Evolutionary conservation across 2,797 vertebrate species (phyloP).

Genomic region (Phoeniculus purpureus): DNA sequence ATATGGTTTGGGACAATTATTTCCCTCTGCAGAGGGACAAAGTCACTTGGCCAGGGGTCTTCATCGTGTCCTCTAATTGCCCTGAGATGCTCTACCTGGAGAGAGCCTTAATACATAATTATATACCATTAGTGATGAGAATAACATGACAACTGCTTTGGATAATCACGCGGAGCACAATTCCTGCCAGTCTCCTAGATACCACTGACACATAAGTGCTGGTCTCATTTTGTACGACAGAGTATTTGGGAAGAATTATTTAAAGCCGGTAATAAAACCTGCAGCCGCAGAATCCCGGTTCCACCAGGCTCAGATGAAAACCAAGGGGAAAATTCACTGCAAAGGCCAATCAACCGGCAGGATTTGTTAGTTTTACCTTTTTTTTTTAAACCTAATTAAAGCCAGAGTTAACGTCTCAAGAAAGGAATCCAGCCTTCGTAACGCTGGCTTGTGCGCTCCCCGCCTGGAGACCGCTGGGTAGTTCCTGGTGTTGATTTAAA

Average conservation of each 20-base stretch:
- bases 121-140: constrained; percentile 51
- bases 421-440: not conserved
- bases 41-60: constrained; percentile 43
- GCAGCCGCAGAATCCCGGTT: not conserved
- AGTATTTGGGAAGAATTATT: constrained; percentile 35
- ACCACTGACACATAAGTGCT: constrained; percentile 25
- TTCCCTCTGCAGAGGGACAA: constrained; percentile 51
- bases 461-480: not conserved
- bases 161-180: constrained; percentile 41
- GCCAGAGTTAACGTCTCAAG: not conserved
- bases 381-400: not conserved
- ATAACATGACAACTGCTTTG: constrained; percentile 54
- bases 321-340: not conserved
- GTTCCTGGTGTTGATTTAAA: constrained; percentile 1
- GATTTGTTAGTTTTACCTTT: not conserved
- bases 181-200: constrained; percentile 65
- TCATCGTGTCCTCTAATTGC: constrained; percentile 31
- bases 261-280: not conserved
- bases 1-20: constrained; percentile 48
- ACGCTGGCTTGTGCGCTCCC: not conserved
- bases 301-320: not conserved
- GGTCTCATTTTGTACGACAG: constrained; percentile 18
- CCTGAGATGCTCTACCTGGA: constrained; percentile 45
- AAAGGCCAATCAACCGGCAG: not conserved
- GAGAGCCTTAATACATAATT: constrained; percentile 60